These are phyloP conservation scores for Clarias platycephalus DNA, from an alignment of 2,797 vertebrate species.

Conservation along the genomic window DNA sequence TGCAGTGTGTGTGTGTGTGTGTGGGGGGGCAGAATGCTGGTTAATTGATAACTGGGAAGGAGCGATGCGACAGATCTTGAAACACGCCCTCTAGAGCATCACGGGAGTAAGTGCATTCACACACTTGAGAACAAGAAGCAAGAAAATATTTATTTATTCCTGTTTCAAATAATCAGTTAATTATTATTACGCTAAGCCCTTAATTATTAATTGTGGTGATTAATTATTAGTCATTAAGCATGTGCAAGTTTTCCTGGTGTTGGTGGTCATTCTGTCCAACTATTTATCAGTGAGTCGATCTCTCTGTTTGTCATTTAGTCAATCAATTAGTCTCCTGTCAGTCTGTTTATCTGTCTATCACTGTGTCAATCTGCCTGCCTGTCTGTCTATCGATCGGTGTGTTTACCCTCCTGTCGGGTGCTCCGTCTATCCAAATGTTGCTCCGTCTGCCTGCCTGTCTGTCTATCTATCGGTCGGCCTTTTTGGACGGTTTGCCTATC, in stretches of 20 bases:
- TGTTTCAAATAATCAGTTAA: background rate
- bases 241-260: background rate
- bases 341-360: background rate
- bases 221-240: background rate
- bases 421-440: background rate
- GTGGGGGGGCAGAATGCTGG: slow-evolving; percentile 50
- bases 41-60: slow-evolving; percentile 58
- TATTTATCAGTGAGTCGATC: background rate
- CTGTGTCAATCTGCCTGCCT: background rate
- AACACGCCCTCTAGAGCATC: background rate
- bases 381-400: background rate
- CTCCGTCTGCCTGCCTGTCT: background rate
- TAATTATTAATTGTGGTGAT: background rate
- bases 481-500: too few relatives aligned
- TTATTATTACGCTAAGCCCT: background rate
- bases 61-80: background rate
- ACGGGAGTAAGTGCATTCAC: background rate
- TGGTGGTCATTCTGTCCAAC: background rate
- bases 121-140: background rate
- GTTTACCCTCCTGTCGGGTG: background rate
- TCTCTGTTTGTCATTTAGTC: background rate
- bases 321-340: background rate
- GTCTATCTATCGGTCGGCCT: background rate
- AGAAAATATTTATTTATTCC: background rate
- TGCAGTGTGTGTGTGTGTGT: too few relatives aligned